A percentile compares a stretch with the other conserved stretches of the same genome.
Evolutionary conservation across 30 jellyfish, hydroid and myxozoan genomes (phyloP).

Genomic region (Kudoa iwatai): DNA sequence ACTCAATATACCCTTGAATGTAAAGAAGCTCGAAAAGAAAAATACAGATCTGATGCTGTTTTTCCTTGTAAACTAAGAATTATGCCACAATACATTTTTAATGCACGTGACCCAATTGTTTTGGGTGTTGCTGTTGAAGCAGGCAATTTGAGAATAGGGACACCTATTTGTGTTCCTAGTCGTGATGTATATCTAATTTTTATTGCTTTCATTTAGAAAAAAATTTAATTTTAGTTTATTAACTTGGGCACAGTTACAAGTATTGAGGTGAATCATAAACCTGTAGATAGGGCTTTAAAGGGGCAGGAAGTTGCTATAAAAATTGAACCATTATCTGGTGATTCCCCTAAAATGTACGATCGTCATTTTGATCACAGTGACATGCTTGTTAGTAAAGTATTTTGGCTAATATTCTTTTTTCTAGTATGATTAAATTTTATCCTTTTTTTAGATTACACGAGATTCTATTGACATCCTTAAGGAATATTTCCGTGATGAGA

Average conservation of each 20-base stretch:
- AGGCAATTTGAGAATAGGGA: constrained; percentile 52
- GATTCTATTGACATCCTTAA: constrained; percentile 82
- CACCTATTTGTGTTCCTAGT: constrained; percentile 60
- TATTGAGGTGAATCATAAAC: constrained; percentile 80
- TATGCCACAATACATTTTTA: constrained; percentile 55
- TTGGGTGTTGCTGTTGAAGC: constrained; percentile 68
- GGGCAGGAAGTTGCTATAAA: constrained; percentile 86
- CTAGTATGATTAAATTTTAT: background rate
- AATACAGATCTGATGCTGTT: constrained; percentile 44
- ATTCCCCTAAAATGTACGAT: constrained; percentile 76
- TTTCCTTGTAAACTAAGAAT: constrained; percentile 56
- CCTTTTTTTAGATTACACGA: constrained; percentile 21
- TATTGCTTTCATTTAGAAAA: too few relatives aligned
- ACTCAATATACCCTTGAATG: constrained; percentile 37
- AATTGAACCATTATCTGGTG: constrained; percentile 56
- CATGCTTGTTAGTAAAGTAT: constrained; percentile 39
- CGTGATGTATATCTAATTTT: constrained; percentile 15
- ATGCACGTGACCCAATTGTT: constrained; percentile 77
- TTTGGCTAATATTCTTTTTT: background rate
- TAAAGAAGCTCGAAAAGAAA: constrained; percentile 26
- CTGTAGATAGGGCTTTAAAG: constrained; percentile 21
- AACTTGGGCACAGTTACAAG: constrained; percentile 79
- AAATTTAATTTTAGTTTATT: constrained; percentile 5
- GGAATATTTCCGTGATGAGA: constrained; percentile 72
- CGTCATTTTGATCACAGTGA: constrained; percentile 92